Conservation (phyloP, 2,888 invertebrate species). For the Drosophila prostipennis region DNA sequence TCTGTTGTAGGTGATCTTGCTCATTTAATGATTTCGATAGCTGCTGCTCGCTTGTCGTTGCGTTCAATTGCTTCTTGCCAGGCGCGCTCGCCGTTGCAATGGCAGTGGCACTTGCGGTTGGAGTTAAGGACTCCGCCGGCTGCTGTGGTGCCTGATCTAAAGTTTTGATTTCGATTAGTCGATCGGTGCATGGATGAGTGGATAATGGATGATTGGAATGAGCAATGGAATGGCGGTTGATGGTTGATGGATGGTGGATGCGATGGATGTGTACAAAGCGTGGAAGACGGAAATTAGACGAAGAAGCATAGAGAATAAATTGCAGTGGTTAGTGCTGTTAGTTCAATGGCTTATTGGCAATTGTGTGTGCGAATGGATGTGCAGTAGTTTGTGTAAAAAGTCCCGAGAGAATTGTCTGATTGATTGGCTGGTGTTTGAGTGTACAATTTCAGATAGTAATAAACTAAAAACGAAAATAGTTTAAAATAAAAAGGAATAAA, state of each 20-base stretch:
- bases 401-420: conserved; percentile 27
- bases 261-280: conserved; percentile 16
- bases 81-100: conserved; percentile 33
- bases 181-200: conserved; percentile 39
- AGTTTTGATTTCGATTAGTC: conserved; percentile 59
- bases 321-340: conserved; percentile 30
- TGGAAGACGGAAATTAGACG: conserved; percentile 7
- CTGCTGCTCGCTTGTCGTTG: conserved; percentile 72
- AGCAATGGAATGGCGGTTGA: conserved; percentile 1
- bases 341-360: conserved; percentile 24
- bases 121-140: conserved; percentile 60
- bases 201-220: conserved; percentile 13
- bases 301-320: conserved; percentile 24
- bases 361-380: conserved; percentile 23
- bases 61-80: conserved; percentile 63
- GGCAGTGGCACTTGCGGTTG: conserved; percentile 59
- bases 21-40: conserved; percentile 79
- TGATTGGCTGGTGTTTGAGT: conserved; percentile 72
- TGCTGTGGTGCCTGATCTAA: conserved; percentile 65
- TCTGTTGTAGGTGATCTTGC: conserved; percentile 68
- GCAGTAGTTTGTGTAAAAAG: conserved; percentile 12
- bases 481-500: conserved; percentile 8
- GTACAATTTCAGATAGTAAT: conserved; percentile 38
- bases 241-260: conserved; percentile 22
- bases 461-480: conserved; percentile 19